Base-by-base conservation (phyloP, 92 coral and sea anemone species). In the Desmophyllum pertusum region DNA sequence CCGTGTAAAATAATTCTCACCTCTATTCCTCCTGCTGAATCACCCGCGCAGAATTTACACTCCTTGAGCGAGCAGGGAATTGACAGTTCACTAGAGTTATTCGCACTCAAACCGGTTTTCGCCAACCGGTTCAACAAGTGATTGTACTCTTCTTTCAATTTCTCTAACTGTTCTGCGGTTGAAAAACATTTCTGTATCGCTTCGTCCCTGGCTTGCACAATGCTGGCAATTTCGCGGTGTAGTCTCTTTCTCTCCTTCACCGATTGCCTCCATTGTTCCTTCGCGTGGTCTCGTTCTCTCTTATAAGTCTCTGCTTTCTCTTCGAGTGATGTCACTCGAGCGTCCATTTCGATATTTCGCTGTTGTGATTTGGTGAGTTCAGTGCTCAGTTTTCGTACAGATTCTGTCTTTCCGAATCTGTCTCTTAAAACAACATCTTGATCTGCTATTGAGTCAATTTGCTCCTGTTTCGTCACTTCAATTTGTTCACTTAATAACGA, bases 131-230 rank as follows among this genome's bases (percentile, higher is more conserved):
- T 94, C 40, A 93, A 50, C 87, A 96, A 53, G 48, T 90, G 88
- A 72, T 94, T 95, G 48, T 95, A 84, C 62, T 91, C 98, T n/a
- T 96, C 99, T 73, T 91, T 94, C 40, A 96, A 61, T 57, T 93
- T 91, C 83, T 94, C 98, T 6, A 96, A 69, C 85, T 94, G 95
- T 67, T 95, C 96, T 13, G 94, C 94, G 7, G 98, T 96, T 6
- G 99, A 96, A 55, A 96, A 94, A 77, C 98, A 94, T 59, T 95
- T 92, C 73, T 94, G 99, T 39, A 96, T 94, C 38, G 99, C 99
- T 55, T 96, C 98, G 70, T 96, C 98, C 66, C 99, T 90, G 1
- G 99, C 95, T 75, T 88, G 89, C n/a, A 90, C 94, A 29, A 88
- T 88, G 29, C 86, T 89, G 27, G 95, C 94, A 70, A 90, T 94